Percentiles rank a stretch among this genome's conserved stretches.
phyloP scores from a whole-genome alignment of 1,140 invertebrate genomes.

The Bactericera cockerelli region DNA sequence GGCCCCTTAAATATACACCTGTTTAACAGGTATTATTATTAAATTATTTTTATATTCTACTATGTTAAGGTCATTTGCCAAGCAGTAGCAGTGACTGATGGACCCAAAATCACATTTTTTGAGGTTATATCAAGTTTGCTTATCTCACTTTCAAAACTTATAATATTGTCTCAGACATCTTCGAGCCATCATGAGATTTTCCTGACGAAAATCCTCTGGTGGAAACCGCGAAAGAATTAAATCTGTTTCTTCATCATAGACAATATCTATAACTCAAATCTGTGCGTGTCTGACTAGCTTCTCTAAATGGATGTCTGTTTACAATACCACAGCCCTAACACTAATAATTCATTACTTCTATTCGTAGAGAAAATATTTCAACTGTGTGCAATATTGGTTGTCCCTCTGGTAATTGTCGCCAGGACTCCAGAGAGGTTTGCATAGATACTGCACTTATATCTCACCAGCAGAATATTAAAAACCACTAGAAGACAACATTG shows the following conservation, averaged over 20 bases:
- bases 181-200: constrained; percentile 3
- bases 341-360: too few species aligned
- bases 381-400: constrained; percentile 5
- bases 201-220: background rate
- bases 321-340: too few species aligned
- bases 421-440: constrained; percentile 5
- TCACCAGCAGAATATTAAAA: background rate
- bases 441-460: constrained; percentile 4
- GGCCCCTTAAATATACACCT: too few species aligned
- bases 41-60: background rate
- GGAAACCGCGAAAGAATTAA: constrained; percentile 6
- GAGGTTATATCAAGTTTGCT: too few species aligned
- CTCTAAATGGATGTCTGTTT: too few species aligned
- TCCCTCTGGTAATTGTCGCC: background rate
- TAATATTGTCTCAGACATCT: constrained; percentile 6
- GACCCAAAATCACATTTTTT: background rate
- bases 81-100: background rate
- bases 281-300: too few species aligned
- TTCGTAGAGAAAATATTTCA: too few species aligned
- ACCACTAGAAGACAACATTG: constrained; percentile 3
- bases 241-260: background rate
- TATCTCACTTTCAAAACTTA: too few species aligned
- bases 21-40: too few species aligned
- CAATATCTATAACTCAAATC: background rate
- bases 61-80: background rate